Percentiles rank a stretch among this genome's conserved stretches.
Conservation (phyloP, 92 coral and sea anemone genomes). For the Zoanthus sociatus region DNA sequence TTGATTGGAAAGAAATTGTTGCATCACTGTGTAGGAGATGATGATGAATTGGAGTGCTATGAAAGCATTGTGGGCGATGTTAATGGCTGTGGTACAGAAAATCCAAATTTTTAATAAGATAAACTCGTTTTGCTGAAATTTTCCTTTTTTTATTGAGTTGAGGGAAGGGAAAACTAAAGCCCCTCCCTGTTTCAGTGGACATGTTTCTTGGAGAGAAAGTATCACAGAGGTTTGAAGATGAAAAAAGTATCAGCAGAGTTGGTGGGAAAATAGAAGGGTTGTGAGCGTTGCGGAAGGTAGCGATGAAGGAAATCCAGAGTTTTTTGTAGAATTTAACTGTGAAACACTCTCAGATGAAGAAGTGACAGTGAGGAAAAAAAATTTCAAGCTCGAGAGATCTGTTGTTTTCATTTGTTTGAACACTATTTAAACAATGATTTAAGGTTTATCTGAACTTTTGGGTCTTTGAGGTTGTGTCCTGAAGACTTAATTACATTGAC, state of each 20-base stretch:
- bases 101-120: constrained; percentile 35
- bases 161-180: constrained; percentile 34
- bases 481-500: constrained; percentile 2
- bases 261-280: constrained; percentile 56
- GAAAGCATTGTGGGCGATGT: constrained; percentile 12
- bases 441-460: constrained; percentile 13
- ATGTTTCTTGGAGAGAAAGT: constrained; percentile 19
- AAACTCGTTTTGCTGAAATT: constrained; percentile 24
- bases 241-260: constrained; percentile 31
- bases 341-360: constrained; percentile 25
- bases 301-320: constrained; percentile 39
- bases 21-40: constrained; percentile 58
- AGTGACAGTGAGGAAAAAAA: constrained; percentile 33
- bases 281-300: constrained; percentile 32
- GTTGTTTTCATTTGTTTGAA: constrained; percentile 38
- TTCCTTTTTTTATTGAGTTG: constrained; percentile 32
- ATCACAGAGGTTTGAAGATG: constrained; percentile 44
- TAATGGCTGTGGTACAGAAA: neutral
- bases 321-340: constrained; percentile 46
- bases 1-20: constrained; percentile 58
- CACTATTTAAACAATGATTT: constrained; percentile 18
- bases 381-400: constrained; percentile 29
- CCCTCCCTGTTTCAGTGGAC: constrained; percentile 14
- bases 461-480: neutral
- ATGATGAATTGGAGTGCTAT: constrained; percentile 37